Base-by-base conservation (phyloP, 2,888 invertebrate species). In the Cremastinae sp. region DNA sequence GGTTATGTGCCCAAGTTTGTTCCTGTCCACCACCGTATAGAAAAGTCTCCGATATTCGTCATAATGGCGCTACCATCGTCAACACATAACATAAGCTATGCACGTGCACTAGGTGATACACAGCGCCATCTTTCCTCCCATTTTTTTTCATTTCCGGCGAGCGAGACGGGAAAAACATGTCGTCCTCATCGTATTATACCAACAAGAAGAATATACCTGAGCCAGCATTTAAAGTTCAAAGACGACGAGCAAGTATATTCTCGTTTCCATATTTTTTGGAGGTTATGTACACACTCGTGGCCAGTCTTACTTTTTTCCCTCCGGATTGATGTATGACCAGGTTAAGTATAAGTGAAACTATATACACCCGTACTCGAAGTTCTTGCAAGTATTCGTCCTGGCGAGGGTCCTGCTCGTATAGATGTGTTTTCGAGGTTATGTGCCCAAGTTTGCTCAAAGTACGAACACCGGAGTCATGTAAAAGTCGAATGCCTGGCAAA, bases 61-160 rank as follows among this genome's bases (percentile, higher is more conserved):
- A 69, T 61, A 62, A 53, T 59, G 47, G 45, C 41, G 43, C 8
- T 43, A 28, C n/a, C 18, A n/a, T 41, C 59, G 18, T 35, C 20
- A 56, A 41, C 64, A 20, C 51, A 69, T 64, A 58, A 28, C 53
- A 59, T 73, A 64, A 76, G 69, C 76, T 76, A 76, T 76, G 76
- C 64, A 69, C 73, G 66, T 64, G 72, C 37, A 69, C 59, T 69
- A 45, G 68, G 53, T 73, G 76, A 76, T 73, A 59, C 76, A 75
- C 73, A 64, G 65, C 14, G 14, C 5, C 49, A 37, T 55, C 49
- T 8, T 51, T 16, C 14, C 58, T 43, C 20, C 16, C 45, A 12
- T 43, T 16, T 20, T 12, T n/a, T 20, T 8, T 4, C 39, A n/a
- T 59, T 45, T 45, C 10, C 41, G 8, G 14, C 10, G n/a, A n/a